Base-by-base conservation (phyloP, 2,113 vertebrate genomes). In the Amphilophus citrinellus region DNA sequence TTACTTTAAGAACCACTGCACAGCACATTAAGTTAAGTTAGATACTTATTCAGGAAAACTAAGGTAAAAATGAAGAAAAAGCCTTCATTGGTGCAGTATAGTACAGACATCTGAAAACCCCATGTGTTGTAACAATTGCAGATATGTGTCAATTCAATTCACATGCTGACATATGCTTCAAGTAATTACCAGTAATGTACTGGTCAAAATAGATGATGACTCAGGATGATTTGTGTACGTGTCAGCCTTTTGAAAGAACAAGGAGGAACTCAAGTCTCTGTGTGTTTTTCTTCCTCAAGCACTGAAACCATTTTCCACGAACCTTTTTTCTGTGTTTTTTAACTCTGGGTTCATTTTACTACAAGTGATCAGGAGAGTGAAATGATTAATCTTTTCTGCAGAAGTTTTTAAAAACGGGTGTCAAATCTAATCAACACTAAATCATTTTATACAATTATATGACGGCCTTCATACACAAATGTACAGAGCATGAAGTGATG, bases 141-240 rank as follows among this genome's bases (percentile, higher is more conserved):
- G 10, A 27, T 14, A 27, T 73, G 8, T 68, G 35, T 84, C 77
- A 80, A 76, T 71, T 89, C 68, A 66, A 76, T 37, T 63, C 22
- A 56, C 50, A 63, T 0, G 2, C 8, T 87, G 61, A 7, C 65
- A 60, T 73, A 73, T 8, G 17, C 27, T 32, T 32, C 68, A 73
- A 73, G 27, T 73, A 11, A 73, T 62, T 89, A 37, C 86, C 86
- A 85, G 90, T 86, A 93, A 90, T 39, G 42, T 17, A 14, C 10
- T 9, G 65, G 86, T 80, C 63, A 60, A 24, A 62, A n/a, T 47
- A 20, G 3, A 9, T 37, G 61, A 89, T 86, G 85, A 90, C 80
- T 82, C 18, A 32, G n/a, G 56, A 60, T 53, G 2, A 71, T 77
- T 24, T 42, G 4, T 5, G n/a, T 14, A 32, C 60, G 84, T 77